phyloP scores from a whole-genome alignment of 2,888 invertebrate genomes.

The Brachyptera putata region DNA sequence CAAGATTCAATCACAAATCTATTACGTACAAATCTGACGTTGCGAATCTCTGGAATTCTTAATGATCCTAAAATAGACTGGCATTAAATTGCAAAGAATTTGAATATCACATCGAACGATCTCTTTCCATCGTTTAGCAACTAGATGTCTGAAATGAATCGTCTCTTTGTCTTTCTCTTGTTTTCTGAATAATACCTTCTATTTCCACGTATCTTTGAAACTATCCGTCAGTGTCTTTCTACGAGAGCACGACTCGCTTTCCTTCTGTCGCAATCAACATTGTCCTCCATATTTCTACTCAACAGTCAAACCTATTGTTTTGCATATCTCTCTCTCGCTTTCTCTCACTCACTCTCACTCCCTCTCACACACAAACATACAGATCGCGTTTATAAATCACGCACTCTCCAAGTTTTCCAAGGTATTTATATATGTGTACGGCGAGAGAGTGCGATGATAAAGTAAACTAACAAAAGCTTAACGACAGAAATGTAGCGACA shows the following conservation, averaged over 20 bases:
- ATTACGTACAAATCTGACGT: no score
- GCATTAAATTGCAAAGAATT: not conserved
- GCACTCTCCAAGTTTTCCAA: no score
- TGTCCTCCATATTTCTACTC: conserved; percentile 13
- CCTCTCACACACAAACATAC: no score
- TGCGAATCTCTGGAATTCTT: no score
- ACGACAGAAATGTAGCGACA: no score
- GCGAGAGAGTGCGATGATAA: no score
- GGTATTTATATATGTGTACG: no score
- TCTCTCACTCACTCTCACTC: not conserved
- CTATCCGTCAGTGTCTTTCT: conserved; percentile 1
- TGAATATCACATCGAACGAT: not conserved
- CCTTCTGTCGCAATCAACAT: not conserved
- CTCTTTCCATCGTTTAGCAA: not conserved
- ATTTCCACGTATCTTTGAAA: not conserved
- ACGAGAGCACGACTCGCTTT: not conserved
- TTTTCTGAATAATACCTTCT: no score
- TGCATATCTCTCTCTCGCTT: conserved; percentile 4
- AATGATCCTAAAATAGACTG: no score
- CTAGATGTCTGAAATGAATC: not conserved
- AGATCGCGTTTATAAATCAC: no score
- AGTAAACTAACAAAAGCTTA: not conserved
- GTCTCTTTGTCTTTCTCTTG: conserved; percentile 11
- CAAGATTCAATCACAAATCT: no score
- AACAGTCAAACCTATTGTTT: conserved; percentile 2